These are phyloP conservation scores for Takifugu flavidus DNA, from an alignment of 2,113 vertebrate genomes.

Conservation along the genomic window DNA sequence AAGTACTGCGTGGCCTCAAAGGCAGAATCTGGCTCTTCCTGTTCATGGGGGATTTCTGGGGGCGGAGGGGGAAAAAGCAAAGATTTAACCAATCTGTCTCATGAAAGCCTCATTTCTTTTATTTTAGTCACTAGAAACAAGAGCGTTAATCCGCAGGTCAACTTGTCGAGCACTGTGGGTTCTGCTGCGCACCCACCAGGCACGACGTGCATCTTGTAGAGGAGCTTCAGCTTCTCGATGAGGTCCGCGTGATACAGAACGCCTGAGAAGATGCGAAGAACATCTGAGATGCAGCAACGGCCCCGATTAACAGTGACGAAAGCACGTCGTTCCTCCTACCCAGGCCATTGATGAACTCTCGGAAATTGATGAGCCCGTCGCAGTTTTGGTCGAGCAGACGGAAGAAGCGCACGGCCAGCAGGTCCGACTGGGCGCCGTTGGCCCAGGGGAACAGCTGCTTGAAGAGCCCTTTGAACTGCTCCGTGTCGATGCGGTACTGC, in stretches of 20 bases:
- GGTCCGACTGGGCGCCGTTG: slow-evolving; percentile 83
- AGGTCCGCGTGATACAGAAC: slow-evolving; percentile 91
- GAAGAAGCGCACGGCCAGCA: slow-evolving; percentile 86
- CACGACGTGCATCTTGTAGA: slow-evolving; percentile 94
- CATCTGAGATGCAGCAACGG: background rate
- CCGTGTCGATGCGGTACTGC: slow-evolving; percentile 95
- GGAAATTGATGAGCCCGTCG: slow-evolving; percentile 93
- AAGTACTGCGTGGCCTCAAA: slow-evolving; percentile 98
- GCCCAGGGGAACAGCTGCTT: slow-evolving; percentile 91
- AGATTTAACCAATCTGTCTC: background rate
- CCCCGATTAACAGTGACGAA: too few relatives aligned
- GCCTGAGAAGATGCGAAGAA: slow-evolving; percentile 70
- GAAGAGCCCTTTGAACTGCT: slow-evolving; percentile 95
- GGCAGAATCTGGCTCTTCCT: slow-evolving; percentile 95
- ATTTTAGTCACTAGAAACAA: too few relatives aligned
- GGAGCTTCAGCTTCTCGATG: slow-evolving; percentile 90
- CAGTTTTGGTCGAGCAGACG: slow-evolving; percentile 89
- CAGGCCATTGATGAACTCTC: slow-evolving; percentile 90
- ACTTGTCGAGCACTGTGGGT: background rate
- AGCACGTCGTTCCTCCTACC: slow-evolving; percentile 72
- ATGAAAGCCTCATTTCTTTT: too few relatives aligned
- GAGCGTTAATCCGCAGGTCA: too few relatives aligned
- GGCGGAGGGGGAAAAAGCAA: background rate
- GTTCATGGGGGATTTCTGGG: slow-evolving; percentile 81
- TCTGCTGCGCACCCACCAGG: slow-evolving; percentile 79